Percentiles rank a stretch among this genome's conserved stretches.
Evolutionary conservation across 2,797 vertebrate species (phyloP).

Genomic region (Anisognathus igniventris): DNA sequence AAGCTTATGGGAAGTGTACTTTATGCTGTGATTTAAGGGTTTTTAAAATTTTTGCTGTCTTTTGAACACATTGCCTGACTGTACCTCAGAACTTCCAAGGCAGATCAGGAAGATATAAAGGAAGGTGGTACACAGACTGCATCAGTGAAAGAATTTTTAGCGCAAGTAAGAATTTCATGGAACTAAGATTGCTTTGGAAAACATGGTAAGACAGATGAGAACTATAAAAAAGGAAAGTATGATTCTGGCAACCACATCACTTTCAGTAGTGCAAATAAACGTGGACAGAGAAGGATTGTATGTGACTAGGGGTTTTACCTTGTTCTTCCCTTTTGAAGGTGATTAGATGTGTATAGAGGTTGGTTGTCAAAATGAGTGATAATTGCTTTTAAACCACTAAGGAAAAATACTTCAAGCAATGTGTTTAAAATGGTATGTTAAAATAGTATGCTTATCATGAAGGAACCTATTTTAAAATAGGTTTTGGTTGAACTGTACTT

Average conservation of each 20-base stretch:
- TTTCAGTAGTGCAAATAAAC: background rate
- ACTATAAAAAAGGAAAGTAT: background rate
- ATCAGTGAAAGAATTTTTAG: background rate
- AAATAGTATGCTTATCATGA: background rate
- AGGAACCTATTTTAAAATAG: background rate
- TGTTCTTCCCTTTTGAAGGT: background rate
- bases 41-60: background rate
- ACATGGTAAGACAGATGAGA: background rate
- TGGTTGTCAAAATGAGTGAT: background rate
- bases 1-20: background rate
- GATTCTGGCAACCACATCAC: background rate
- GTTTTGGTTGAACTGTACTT: background rate
- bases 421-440: background rate
- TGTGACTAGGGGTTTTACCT: background rate
- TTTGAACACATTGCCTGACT: background rate
- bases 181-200: background rate
- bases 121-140: background rate
- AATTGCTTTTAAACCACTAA: background rate
- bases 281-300: background rate
- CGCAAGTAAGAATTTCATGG: background rate
- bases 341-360: fast-evolving
- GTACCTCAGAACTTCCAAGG: background rate
- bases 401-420: background rate
- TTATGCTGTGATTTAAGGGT: background rate
- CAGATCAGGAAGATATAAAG: background rate